Conservation (phyloP, 2,797 vertebrate genomes). For the Scleropages formosus region DNA sequence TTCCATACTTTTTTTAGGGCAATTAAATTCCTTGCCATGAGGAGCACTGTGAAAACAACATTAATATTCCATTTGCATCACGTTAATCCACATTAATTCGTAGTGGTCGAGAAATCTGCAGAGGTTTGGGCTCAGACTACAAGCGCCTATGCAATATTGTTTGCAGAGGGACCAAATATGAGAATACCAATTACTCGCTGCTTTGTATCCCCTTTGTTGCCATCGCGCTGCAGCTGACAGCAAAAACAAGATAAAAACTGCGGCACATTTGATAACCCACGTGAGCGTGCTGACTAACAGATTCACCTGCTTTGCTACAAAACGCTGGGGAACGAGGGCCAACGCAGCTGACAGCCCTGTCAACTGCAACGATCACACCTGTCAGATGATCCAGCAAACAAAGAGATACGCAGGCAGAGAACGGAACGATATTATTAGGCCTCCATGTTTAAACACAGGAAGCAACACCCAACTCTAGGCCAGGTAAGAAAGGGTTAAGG, state of each 20-base stretch:
- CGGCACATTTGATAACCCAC: background rate
- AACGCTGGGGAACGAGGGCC: background rate
- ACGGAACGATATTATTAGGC: conserved; percentile 11
- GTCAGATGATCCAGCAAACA: background rate
- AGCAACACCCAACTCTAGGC: background rate
- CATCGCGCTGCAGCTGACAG: conserved; percentile 30
- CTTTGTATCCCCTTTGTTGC: background rate
- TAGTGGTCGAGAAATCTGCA: conserved; percentile 55
- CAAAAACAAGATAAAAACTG: conserved; percentile 12
- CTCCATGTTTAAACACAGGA: background rate
- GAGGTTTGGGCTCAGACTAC: conserved; percentile 51
- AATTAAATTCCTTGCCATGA: conserved; percentile 67
- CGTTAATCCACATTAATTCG: conserved; percentile 64
- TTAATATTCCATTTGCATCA: conserved; percentile 59
- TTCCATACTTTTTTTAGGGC: conserved; percentile 55
- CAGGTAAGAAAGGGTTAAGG: background rate
- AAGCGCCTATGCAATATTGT: conserved; percentile 46
- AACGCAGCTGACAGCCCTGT: background rate
- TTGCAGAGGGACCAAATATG: conserved; percentile 37
- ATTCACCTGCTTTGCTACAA: conserved; percentile 23
- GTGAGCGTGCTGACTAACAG: background rate
- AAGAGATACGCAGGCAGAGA: conserved; percentile 3
- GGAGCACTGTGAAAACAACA: conserved; percentile 54
- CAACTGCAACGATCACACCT: background rate
- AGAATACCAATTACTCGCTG: conserved; percentile 51